Conservation (phyloP, 1,140 invertebrate species). For the Lithobius niger region DNA sequence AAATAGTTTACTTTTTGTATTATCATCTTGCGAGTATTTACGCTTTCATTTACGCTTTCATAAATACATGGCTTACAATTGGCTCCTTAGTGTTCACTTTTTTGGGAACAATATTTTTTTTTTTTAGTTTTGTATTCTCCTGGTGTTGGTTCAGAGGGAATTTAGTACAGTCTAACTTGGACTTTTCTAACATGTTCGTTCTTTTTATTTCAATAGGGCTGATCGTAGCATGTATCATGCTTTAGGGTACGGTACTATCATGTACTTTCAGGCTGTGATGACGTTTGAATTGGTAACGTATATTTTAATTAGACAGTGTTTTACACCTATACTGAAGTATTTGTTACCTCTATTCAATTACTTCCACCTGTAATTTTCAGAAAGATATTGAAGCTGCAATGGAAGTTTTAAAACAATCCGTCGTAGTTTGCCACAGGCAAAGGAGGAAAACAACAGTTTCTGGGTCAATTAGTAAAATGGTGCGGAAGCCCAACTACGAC, state of each 20-base stretch:
- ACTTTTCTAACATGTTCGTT: too few species aligned
- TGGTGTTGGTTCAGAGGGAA: too few species aligned
- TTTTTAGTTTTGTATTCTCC: too few species aligned
- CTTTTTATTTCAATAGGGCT: conserved; percentile 54
- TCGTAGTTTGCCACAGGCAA: conserved; percentile 58
- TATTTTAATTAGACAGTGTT: not conserved
- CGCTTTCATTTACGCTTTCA: too few species aligned
- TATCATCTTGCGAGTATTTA: too few species aligned
- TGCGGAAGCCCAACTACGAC: conserved; percentile 62
- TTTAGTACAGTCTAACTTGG: too few species aligned
- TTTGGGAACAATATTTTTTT: too few species aligned
- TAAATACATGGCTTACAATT: too few species aligned
- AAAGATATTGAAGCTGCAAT: conserved; percentile 56
- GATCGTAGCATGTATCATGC: conserved; percentile 80
- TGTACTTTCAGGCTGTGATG: conserved; percentile 81
- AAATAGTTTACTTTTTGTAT: too few species aligned
- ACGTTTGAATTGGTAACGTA: conserved; percentile 67
- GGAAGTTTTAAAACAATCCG: conserved; percentile 53
- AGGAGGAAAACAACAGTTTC: conserved; percentile 56
- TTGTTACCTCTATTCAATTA: not conserved
- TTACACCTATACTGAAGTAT: not conserved
- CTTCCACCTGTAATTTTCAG: conserved; percentile 28
- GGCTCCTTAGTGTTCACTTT: too few species aligned
- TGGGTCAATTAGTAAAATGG: conserved; percentile 64
- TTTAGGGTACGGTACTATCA: conserved; percentile 72